Evolutionary conservation across 2,113 vertebrate species (phyloP), one percentile per base, ranked within the genome.

Genomic region (Mugil cephalus): DNA sequence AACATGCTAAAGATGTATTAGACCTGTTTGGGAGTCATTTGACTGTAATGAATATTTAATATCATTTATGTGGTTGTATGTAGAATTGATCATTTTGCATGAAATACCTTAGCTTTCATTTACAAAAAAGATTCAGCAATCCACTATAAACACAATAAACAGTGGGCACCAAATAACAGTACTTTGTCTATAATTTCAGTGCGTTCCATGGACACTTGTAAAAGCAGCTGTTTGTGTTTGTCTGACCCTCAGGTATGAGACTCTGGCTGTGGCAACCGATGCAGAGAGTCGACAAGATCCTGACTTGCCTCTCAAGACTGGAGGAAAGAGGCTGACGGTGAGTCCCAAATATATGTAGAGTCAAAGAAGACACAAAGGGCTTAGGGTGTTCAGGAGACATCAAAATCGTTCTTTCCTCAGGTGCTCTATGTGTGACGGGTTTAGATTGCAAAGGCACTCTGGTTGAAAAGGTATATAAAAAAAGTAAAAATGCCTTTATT

Each of bases 261-360:
- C 97, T 9, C 92, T 99, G 82, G 96, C 96, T 21, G 96, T 99
- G 87, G 97, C 98, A 0, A 96, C 97, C 21, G 97, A 99, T 61
- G 96, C 96, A 60, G 96, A 97, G 88, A 95, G 86, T 82, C 95
- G 91, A 77, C 94, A 96, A 77, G 96, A 97, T 79, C 83, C 91
- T 0, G 96, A 96, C 21, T 89, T 95, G 72, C 95, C 95, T 55
- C 94, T 95, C 69, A 95, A 95, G 86, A 93, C 92, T 11, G 95
- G 95, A 80, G 96, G 96, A 77, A 99, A 98, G 92, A 96, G 91
- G 79, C 93, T 99, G 79, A 90, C 18, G 79, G 94, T 95, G 30
- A 84, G 91, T 77, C 4, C 15, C 12, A 4, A 21, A 30, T n/a
- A 13, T 30, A 36, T 1, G 38, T 6, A n/a, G n/a, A n/a, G n/a